A percentile compares a stretch with the other conserved stretches of the same genome.
Conservation (phyloP, 2,888 invertebrate genomes). For the Dolichomitus sp. region DNA sequence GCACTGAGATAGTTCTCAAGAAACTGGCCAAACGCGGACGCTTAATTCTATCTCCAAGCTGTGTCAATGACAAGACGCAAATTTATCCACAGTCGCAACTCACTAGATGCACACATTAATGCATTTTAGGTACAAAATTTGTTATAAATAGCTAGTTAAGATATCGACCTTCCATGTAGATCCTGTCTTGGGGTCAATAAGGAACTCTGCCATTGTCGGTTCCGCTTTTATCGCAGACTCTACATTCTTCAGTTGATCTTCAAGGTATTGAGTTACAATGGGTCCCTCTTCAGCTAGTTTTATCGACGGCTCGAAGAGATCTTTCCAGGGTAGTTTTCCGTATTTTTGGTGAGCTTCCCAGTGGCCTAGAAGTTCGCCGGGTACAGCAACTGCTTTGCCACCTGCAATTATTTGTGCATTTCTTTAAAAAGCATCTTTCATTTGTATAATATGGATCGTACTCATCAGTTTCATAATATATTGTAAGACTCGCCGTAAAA, state of each 20-base stretch:
- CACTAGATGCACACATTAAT: background rate
- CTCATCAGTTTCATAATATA: background rate
- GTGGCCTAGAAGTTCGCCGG: slow-evolving; percentile 96
- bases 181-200: slow-evolving; percentile 79
- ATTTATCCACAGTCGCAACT: background rate
- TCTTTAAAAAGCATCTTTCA: background rate
- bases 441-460: too few relatives aligned
- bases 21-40: slow-evolving; percentile 91
- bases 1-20: slow-evolving; percentile 88
- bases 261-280: slow-evolving; percentile 90
- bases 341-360: slow-evolving; percentile 91
- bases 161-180: slow-evolving; percentile 79
- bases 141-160: background rate
- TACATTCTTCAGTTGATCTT: slow-evolving; percentile 87
- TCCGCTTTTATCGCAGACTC: slow-evolving; percentile 88
- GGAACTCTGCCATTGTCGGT: slow-evolving; percentile 88
- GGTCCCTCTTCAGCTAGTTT: slow-evolving; percentile 92
- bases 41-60: slow-evolving; percentile 89
- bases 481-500: slow-evolving; percentile 79
- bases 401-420: slow-evolving; percentile 82
- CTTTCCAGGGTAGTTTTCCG: slow-evolving; percentile 93
- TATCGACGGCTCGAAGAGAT: slow-evolving; percentile 93
- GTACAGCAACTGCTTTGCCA: slow-evolving; percentile 93
- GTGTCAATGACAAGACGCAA: slow-evolving; percentile 5
- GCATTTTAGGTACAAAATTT: background rate